Evolutionary conservation across 2,888 invertebrate species (phyloP).

Genomic region (Cephalotes varians): DNA sequence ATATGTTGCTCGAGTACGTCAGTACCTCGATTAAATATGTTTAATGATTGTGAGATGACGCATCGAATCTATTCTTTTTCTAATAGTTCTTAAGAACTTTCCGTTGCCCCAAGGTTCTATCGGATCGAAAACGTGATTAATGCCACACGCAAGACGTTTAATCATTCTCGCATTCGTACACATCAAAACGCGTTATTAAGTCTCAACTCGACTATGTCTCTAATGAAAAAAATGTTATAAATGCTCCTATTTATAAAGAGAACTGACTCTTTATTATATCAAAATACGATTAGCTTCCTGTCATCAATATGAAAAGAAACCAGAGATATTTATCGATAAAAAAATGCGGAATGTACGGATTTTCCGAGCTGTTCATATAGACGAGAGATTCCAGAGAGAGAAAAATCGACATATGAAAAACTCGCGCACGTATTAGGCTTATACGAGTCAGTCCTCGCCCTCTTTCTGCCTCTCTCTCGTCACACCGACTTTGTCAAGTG

Average conservation of each 20-base stretch:
- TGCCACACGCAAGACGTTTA: conserved; percentile 4
- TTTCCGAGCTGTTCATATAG: neutral
- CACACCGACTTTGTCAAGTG: conserved; percentile 32
- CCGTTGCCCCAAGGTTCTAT: neutral
- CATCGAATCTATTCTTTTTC: conserved; percentile 28
- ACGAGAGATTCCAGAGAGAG: neutral
- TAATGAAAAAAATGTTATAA: neutral
- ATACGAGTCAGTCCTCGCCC: neutral
- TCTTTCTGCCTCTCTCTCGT: neutral
- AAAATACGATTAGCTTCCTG: neutral
- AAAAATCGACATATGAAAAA: conserved; percentile 34
- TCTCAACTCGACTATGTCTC: neutral
- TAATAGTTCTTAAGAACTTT: conserved; percentile 10
- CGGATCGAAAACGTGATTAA: conserved; percentile 5
- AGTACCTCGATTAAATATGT: conserved; percentile 6
- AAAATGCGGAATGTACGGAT: neutral
- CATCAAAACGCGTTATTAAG: neutral
- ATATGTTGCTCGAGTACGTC: neutral
- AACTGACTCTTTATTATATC: neutral
- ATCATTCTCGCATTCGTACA: conserved; percentile 6
- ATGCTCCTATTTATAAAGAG: neutral
- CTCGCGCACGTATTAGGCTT: neutral
- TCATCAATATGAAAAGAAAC: neutral
- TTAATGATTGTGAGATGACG: conserved; percentile 23
- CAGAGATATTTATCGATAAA: neutral